These are phyloP conservation scores for Phycodurus eques DNA, from an alignment of 2,113 vertebrate species.

Conservation along the genomic window DNA sequence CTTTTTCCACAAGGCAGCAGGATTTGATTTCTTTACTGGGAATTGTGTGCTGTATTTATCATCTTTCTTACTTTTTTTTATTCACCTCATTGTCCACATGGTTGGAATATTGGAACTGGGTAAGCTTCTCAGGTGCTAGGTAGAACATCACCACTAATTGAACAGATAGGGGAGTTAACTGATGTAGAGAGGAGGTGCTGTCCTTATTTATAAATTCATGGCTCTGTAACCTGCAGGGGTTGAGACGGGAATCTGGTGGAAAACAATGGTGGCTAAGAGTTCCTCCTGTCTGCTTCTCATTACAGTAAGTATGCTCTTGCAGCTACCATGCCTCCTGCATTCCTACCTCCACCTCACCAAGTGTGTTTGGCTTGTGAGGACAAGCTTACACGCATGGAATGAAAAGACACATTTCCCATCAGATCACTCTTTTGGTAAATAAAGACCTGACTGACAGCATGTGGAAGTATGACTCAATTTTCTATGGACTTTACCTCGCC, in stretches of 20 bases:
- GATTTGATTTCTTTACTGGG: slow-evolving; percentile 43
- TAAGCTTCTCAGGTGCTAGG: slow-evolving; percentile 59
- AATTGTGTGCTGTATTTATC: slow-evolving; percentile 33
- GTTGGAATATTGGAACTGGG: slow-evolving; percentile 45
- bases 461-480: not conserved
- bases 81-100: slow-evolving; percentile 64
- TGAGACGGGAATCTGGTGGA: slow-evolving; percentile 54
- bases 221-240: slow-evolving; percentile 59
- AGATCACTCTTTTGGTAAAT: slow-evolving; percentile 39
- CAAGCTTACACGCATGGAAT: slow-evolving; percentile 22
- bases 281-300: slow-evolving; percentile 68
- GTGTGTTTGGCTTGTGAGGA: slow-evolving; percentile 27
- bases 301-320: slow-evolving; percentile 56
- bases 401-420: slow-evolving; percentile 38
- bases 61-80: slow-evolving; percentile 42
- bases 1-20: slow-evolving; percentile 16
- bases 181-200: slow-evolving; percentile 71
- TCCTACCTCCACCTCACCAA: slow-evolving; percentile 44
- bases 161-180: slow-evolving; percentile 68
- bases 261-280: slow-evolving; percentile 62
- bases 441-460: slow-evolving; percentile 19
- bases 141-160: slow-evolving; percentile 64
- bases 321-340: slow-evolving; percentile 50
- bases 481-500: slow-evolving; percentile 3
- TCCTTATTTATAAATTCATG: slow-evolving; percentile 75